Percentiles rank a stretch among this genome's conserved stretches.
phyloP scores from a whole-genome alignment of 2,113 vertebrate genomes.

The Calidris pygmaea region DNA sequence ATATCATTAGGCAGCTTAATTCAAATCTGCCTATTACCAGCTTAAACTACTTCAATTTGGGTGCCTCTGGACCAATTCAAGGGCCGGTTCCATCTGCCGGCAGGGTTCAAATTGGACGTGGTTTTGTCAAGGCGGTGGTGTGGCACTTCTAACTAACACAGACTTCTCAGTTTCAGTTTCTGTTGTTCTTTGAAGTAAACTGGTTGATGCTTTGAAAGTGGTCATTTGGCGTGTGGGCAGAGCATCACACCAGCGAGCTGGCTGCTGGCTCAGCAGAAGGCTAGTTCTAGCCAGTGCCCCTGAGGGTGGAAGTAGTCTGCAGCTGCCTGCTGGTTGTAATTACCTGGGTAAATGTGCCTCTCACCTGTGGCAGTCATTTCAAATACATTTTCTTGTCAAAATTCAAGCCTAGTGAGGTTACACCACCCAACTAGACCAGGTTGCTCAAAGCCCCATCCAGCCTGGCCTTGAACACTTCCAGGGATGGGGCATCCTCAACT shows the following conservation, averaged over 20 bases:
- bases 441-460: not conserved
- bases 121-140: not conserved
- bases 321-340: not conserved
- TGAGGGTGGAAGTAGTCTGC: too few relatives aligned
- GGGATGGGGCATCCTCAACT: not conserved
- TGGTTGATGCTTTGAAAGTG: accelerated
- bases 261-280: not conserved
- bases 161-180: not conserved
- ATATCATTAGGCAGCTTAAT: not conserved
- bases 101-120: not conserved
- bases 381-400: not conserved
- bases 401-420: not conserved
- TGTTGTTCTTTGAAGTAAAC: not conserved
- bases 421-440: not conserved
- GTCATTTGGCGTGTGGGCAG: accelerated
- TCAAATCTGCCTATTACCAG: not conserved
- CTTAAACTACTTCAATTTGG: not conserved
- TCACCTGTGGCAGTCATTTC: not conserved
- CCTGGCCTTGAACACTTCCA: not conserved
- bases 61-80: not conserved
- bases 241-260: accelerated
- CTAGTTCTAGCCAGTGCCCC: accelerated
- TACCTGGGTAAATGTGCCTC: not conserved
- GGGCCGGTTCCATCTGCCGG: not conserved
- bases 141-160: not conserved